These are phyloP conservation scores for Aphidius ervi DNA, from an alignment of 1,140 invertebrate species.

Conservation along the genomic window DNA sequence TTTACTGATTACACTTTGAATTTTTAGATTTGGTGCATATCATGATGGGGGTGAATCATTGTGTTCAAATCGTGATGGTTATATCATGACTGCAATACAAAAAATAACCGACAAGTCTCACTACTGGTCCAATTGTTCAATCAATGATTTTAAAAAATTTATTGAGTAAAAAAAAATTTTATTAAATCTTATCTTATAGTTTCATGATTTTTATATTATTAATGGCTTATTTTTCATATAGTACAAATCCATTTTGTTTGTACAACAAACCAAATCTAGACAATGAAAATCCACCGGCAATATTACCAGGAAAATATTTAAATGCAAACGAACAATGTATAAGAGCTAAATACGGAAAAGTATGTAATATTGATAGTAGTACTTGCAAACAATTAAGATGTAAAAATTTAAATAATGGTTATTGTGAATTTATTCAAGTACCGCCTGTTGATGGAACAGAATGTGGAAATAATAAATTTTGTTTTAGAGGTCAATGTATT, in stretches of 20 bases:
- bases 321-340: slow-evolving; percentile 7
- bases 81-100: background rate
- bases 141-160: slow-evolving; percentile 10
- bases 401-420: background rate
- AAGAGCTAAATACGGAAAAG: background rate
- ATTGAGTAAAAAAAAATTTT: slow-evolving; percentile 4
- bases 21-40: slow-evolving; percentile 7
- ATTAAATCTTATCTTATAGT: background rate
- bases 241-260: background rate
- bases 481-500: background rate
- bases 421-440: too few relatives aligned
- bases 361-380: background rate
- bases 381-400: background rate
- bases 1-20: too few relatives aligned
- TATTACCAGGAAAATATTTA: slow-evolving; percentile 7
- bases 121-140: background rate
- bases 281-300: background rate
- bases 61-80: background rate
- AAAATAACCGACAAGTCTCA: background rate
- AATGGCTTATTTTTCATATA: background rate
- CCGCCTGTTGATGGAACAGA: slow-evolving; percentile 3
- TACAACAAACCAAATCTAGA: slow-evolving; percentile 8
- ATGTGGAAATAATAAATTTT: slow-evolving; percentile 7
- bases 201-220: too few relatives aligned
- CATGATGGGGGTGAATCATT: background rate